Base-by-base conservation (phyloP, 2,113 vertebrate genomes). In the Nestor notabilis region DNA sequence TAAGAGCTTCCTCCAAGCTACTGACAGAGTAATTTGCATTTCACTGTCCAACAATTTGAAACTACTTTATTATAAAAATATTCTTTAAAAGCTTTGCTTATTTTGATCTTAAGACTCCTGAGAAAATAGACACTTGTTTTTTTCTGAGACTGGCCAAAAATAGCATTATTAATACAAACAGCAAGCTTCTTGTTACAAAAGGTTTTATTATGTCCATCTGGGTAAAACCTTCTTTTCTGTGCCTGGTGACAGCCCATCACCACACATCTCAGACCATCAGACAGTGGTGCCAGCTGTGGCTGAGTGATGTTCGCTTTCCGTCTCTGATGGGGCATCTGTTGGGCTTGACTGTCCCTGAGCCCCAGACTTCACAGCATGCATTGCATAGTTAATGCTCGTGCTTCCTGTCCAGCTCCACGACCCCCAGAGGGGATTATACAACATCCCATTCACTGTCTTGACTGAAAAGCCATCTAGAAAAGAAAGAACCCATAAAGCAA, bases 371-470 rank as follows among this genome's bases (percentile, higher is more conserved):
- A 99, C 87, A 1, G 99, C 99, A 1, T 99, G 99, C 64, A 99
- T 79, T 1, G 99, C 99, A 20, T 99, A 99, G 98, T 99, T 99
- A 76, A 99, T 88, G 72, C 98, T 98, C 0, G 97, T 99, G 95
- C 95, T 99, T 95, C 98, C 84, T 44, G 70, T 97, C 99, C 99
- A 99, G 87, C 97, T 98, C 99, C 99, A 99, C 8, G 94, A 95
- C 70, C 99, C 98, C 3, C 79, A 98, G 24, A 99, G 55, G 1
- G 99, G 99, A 87, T 99, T 99, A 83, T 99, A 99, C 83, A 99
- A 33, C 99, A 99, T 99, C 72, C 99, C 99, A 20, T 93, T 97
- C 94, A 99, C 97, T 4, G 98, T 97, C 96, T 98, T 98, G 78
- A 99, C 99, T 6, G 89, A 98, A 87, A 99, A 98, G 76, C 99